Conservation (phyloP, 2,797 vertebrate species). For the Diglossa cyanea region DNA sequence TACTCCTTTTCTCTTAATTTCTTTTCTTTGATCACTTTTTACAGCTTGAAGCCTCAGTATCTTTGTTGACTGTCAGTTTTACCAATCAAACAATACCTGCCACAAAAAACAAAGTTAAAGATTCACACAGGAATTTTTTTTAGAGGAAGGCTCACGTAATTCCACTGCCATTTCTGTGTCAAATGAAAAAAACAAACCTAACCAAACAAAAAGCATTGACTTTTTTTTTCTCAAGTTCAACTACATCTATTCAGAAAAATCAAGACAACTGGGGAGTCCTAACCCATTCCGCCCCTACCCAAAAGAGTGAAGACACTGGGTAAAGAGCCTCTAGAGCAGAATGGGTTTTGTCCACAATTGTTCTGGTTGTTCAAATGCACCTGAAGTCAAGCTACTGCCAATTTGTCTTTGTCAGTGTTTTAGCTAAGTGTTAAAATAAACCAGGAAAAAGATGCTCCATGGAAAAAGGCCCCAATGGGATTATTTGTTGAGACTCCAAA, state of each 20-base stretch:
- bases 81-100: not conserved
- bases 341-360: not conserved
- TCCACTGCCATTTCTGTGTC: not conserved
- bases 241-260: not conserved
- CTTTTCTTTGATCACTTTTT: not conserved
- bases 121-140: not conserved
- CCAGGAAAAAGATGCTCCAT: not conserved
- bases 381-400: not conserved
- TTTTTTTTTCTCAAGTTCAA: not conserved
- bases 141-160: not conserved
- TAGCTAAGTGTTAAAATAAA: not conserved
- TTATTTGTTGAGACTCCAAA: not conserved
- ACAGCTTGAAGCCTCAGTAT: not conserved
- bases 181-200: not conserved
- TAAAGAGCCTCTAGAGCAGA: not conserved
- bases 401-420: not conserved
- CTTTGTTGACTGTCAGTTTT: not conserved
- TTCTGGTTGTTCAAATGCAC: not conserved
- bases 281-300: not conserved
- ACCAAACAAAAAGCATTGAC: not conserved
- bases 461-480: not conserved
- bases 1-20: fast-evolving
- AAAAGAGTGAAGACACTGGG: not conserved
- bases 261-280: not conserved
- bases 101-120: not conserved